Conservation (phyloP, 1,140 invertebrate genomes). For the Lasaia peninsularis region DNA sequence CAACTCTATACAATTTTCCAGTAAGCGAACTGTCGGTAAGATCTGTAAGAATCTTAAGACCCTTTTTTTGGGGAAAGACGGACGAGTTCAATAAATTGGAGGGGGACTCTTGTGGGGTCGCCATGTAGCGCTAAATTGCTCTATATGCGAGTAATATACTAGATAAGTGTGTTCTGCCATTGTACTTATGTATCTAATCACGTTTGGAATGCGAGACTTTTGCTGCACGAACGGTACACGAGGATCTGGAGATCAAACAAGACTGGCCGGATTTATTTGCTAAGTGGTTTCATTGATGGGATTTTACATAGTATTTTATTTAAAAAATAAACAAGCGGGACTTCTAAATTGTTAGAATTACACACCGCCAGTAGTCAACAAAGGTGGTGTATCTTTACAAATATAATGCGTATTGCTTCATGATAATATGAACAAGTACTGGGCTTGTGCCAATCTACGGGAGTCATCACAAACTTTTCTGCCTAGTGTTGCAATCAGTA, state of each 20-base stretch:
- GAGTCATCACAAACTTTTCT: too few relatives aligned
- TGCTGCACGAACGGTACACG: not conserved
- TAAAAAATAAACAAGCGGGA: too few relatives aligned
- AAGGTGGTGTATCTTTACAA: too few relatives aligned
- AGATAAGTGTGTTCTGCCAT: conserved; percentile 27
- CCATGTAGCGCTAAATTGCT: conserved; percentile 36
- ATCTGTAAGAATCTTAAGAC: conserved; percentile 53
- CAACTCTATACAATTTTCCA: conserved; percentile 30
- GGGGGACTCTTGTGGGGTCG: conserved; percentile 36
- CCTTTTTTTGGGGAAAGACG: conserved; percentile 48
- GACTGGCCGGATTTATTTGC: conserved; percentile 1
- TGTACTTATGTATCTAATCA: conserved; percentile 35
- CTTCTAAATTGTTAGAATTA: too few relatives aligned
- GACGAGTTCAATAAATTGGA: conserved; percentile 59
- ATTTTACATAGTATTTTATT: too few relatives aligned
- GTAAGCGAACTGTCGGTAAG: conserved; percentile 27
- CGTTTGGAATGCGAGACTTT: conserved; percentile 13
- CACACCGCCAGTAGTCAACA: too few relatives aligned
- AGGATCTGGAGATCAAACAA: not conserved
- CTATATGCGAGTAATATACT: conserved; percentile 31
- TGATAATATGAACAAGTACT: too few relatives aligned
- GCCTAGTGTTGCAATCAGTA: too few relatives aligned
- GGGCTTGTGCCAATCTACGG: too few relatives aligned
- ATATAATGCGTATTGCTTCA: too few relatives aligned
- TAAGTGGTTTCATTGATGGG: conserved; percentile 2